These are phyloP conservation scores for Lophura nycthemera DNA, from an alignment of 2,113 vertebrate species.

Conservation along the genomic window DNA sequence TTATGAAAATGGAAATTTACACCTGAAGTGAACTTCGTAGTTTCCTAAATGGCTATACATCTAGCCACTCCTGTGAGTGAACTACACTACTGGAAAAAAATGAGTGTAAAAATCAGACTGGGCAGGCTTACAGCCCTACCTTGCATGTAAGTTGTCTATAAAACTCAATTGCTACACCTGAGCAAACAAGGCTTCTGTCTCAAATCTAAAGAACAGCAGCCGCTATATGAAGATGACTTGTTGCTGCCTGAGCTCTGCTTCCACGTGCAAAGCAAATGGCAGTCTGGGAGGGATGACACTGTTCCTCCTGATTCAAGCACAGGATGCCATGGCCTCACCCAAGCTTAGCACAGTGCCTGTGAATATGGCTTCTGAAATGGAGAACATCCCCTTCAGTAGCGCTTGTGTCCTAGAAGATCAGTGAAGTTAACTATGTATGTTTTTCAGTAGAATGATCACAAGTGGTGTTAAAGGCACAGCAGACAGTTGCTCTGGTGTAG, in stretches of 20 bases:
- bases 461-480: background rate
- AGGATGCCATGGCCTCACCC: background rate
- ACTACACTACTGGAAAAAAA: background rate
- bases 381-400: background rate
- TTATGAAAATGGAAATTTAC: background rate
- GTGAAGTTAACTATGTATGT: background rate
- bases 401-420: background rate
- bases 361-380: background rate
- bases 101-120: background rate
- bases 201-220: background rate
- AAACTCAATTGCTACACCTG: background rate
- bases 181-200: background rate
- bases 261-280: background rate
- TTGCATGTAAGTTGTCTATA: background rate
- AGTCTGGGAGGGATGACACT: fast-evolving
- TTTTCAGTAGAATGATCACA: background rate
- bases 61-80: background rate
- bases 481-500: background rate
- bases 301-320: background rate
- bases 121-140: background rate
- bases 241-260: background rate
- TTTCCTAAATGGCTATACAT: background rate
- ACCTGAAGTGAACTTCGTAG: background rate
- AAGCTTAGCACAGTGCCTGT: fast-evolving
- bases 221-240: background rate